These are phyloP conservation scores for Myiagra hebetior DNA, from an alignment of 2,113 vertebrate genomes.

Conservation along the genomic window DNA sequence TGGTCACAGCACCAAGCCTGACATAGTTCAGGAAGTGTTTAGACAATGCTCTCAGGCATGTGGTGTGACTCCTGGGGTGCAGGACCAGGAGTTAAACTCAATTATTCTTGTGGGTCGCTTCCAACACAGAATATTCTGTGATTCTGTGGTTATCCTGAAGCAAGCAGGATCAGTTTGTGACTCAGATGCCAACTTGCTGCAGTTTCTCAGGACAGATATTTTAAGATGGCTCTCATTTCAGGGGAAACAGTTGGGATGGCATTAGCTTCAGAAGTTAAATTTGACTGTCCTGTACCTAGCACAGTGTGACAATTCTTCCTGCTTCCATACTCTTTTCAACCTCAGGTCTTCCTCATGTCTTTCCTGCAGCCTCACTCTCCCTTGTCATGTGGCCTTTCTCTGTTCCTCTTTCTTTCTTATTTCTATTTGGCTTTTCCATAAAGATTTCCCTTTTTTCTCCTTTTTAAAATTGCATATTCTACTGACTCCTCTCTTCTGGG, in stretches of 20 bases:
- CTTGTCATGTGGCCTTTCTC: background rate
- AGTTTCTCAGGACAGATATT: background rate
- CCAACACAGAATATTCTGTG: background rate
- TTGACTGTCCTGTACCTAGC: background rate
- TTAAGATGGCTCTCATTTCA: background rate
- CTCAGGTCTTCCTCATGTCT: background rate
- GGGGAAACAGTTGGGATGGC: background rate
- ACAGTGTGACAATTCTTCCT: background rate
- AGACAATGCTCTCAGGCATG: background rate
- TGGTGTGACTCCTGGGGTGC: background rate
- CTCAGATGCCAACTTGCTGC: background rate
- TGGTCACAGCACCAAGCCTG: background rate
- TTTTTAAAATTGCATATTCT: background rate
- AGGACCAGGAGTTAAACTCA: fast-evolving
- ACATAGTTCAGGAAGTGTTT: background rate
- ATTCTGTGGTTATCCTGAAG: background rate
- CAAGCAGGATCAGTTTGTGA: background rate
- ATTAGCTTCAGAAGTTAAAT: background rate
- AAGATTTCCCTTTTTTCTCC: background rate
- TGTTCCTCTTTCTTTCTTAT: background rate
- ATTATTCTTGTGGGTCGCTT: background rate
- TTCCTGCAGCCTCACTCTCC: background rate
- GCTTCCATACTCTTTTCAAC: background rate
- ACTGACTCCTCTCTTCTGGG: background rate
- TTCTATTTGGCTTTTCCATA: background rate